Base-by-base conservation (phyloP, 92 coral and sea anemone genomes). In the Siderastrea siderea region DNA sequence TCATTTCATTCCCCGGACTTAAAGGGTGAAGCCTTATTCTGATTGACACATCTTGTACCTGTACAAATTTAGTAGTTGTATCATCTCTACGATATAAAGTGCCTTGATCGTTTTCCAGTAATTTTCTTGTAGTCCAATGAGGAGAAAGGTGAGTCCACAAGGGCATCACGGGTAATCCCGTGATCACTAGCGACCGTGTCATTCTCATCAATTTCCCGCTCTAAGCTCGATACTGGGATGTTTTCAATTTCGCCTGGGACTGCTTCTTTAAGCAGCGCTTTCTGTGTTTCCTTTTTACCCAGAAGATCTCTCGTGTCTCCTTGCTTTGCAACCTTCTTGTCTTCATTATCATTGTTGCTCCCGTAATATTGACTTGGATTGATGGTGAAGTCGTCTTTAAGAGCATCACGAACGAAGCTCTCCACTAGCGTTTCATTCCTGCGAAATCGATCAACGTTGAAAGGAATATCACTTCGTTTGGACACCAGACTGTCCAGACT, bases 111-210 rank as follows among this genome's bases (percentile, higher is more conserved):
- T 86, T 89, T 93, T 10, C 99, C 99, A 26, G 94, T 93, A 3
- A 91, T 87, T 91, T 95, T 93, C 82, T 96, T 94, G 58, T 94
- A 88, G 74, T 97, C 99, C 89, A 95, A 89, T 47, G 92, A 88
- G 7, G 99, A 97, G 80, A 97, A 92, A 2, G 99, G 99, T 15
- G 99, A 97, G 82, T 97, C 99, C 7, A 97, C 90, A 64, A 97
- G 85, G 4, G 94, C 98, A 66, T 93, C 98, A 59, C 96, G 91
- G 19, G 95, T 92, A 38, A 97, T 87, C 4, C 96, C 99, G 68
- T 91, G 80, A 65, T 97, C 98, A 17, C 95, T 91, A 44, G 99
- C 98, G 66, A 95, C 85, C 15, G 88, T 85, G 74, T 95, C 98
- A 64, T 94, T 93, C 47, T 94, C 95, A 46, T 95, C 98, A 52